Percentiles rank a stretch among this genome's conserved stretches.
Conservation (phyloP, 2,888 invertebrate genomes). For the Drosophila siamana region DNA sequence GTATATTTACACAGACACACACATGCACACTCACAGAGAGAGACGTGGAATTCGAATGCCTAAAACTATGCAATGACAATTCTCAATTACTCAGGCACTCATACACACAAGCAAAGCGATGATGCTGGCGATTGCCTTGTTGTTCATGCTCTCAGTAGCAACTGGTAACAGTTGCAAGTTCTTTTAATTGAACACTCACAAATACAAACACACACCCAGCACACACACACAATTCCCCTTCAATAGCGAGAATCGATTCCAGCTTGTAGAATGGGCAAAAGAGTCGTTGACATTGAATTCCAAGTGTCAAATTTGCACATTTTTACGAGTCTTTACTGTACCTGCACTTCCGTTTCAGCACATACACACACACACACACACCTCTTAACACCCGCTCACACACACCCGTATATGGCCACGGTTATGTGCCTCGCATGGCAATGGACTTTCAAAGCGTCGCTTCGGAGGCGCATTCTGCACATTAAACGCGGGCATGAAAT, state of each 20-base stretch:
- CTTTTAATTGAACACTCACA: constrained; percentile 35
- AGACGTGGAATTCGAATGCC: constrained; percentile 47
- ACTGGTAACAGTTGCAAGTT: constrained; percentile 23
- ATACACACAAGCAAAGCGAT: neutral
- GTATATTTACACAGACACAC: neutral
- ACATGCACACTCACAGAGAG: neutral
- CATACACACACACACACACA: constrained; percentile 6
- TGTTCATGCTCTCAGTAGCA: neutral
- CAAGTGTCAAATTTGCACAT: constrained; percentile 61
- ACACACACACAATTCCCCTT: neutral
- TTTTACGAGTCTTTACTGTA: constrained; percentile 68
- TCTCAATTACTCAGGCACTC: constrained; percentile 55
- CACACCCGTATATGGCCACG: constrained; percentile 19
- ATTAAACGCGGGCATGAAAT: constrained; percentile 26
- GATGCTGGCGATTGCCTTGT: constrained; percentile 4
- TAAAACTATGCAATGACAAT: constrained; percentile 74
- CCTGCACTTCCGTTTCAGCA: constrained; percentile 59
- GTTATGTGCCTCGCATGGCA: constrained; percentile 63
- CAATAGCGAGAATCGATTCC: constrained; percentile 33
- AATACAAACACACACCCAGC: neutral
- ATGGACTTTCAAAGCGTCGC: constrained; percentile 49
- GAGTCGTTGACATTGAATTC: constrained; percentile 71
- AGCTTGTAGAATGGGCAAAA: constrained; percentile 1
- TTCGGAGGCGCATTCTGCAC: constrained; percentile 46
- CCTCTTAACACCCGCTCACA: neutral